Evolutionary conservation across 2,888 invertebrate species (phyloP).

Genomic region (Orthosia cruda): DNA sequence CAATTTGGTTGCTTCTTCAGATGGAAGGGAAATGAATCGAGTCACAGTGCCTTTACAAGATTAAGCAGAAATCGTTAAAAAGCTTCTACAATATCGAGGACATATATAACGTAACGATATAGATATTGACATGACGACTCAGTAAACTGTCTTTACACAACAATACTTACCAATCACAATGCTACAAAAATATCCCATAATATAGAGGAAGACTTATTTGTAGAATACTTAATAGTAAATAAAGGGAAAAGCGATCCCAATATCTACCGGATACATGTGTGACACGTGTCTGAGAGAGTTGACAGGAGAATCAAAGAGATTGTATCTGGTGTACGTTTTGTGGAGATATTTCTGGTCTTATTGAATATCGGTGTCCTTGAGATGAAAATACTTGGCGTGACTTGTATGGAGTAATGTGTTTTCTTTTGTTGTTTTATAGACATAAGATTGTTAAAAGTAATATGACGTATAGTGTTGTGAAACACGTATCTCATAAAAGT

Average conservation of each 20-base stretch:
- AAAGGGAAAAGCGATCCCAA: slow-evolving; percentile 20
- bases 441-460: not conserved
- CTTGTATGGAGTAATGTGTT: not conserved
- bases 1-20: not conserved
- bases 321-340: slow-evolving; percentile 27
- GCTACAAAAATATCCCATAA: slow-evolving; percentile 10
- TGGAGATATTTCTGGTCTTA: slow-evolving; percentile 28
- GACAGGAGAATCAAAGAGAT: slow-evolving; percentile 50
- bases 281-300: slow-evolving; percentile 36
- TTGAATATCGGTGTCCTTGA: slow-evolving; percentile 30
- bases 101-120: not conserved
- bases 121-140: not conserved
- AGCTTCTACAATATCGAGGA: not conserved
- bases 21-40: not conserved
- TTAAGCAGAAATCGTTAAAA: no score
- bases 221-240: slow-evolving; percentile 2
- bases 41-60: not conserved
- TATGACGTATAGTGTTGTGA: not conserved
- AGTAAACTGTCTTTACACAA: not conserved
- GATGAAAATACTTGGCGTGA: slow-evolving; percentile 16
- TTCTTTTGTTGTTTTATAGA: not conserved
- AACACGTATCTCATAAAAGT: not conserved
- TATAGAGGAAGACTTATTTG: slow-evolving; percentile 2
- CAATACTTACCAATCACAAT: slow-evolving; percentile 2
- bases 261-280: slow-evolving; percentile 34